Evolutionary conservation across 2,113 vertebrate species (phyloP).

Genomic region (Perca schrenkii): DNA sequence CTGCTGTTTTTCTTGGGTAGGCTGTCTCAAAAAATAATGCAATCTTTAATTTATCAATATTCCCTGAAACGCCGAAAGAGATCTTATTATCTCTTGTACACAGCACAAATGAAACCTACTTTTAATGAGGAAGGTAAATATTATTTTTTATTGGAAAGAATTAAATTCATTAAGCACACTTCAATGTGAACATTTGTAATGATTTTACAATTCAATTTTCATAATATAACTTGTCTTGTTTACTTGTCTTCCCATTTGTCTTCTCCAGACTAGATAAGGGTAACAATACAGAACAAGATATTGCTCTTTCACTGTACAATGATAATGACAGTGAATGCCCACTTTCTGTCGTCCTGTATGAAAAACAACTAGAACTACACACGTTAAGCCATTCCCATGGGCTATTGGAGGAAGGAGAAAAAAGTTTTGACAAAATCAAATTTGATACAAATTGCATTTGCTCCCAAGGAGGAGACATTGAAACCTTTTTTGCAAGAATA

Average conservation of each 20-base stretch:
- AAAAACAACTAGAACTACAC: constrained; percentile 32
- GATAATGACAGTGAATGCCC: not conserved
- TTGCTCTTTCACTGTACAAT: constrained; percentile 6
- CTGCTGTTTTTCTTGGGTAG: not conserved
- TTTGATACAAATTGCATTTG: constrained; percentile 85
- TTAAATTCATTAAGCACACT: not conserved
- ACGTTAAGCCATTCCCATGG: constrained; percentile 38
- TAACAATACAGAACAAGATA: not conserved
- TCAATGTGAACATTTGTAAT: not conserved
- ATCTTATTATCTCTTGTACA: not conserved
- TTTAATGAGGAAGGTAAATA: not conserved
- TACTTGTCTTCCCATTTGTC: not conserved
- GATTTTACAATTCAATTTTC: not conserved
- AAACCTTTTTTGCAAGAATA: constrained; percentile 81
- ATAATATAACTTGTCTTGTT: not conserved
- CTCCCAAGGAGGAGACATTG: constrained; percentile 75
- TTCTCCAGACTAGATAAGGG: not conserved
- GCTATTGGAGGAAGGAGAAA: constrained; percentile 31
- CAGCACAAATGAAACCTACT: not conserved
- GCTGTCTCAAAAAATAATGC: not conserved
- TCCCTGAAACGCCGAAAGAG: not conserved
- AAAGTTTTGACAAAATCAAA: constrained; percentile 76
- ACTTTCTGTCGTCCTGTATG: constrained; percentile 20
- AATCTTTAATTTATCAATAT: not conserved
- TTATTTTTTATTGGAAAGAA: not conserved